Evolutionary conservation across 2,888 invertebrate species (phyloP), one percentile per base, ranked within the genome.

Genomic region (Apamea anceps): DNA sequence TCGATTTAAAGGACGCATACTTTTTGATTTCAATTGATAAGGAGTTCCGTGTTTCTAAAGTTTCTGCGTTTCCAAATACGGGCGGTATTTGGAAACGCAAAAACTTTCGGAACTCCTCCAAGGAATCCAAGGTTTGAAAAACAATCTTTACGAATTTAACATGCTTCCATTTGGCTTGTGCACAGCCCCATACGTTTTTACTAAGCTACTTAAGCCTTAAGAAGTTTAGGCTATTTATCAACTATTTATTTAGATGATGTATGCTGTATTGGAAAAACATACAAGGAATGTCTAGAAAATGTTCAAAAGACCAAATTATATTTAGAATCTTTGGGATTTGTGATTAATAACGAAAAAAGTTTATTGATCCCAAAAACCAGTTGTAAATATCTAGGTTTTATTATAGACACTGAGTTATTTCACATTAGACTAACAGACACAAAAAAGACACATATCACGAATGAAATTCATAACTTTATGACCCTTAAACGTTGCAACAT

Each of bases 161-260:
- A 45, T 72, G 2, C 72, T 72, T 48, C 28, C 45, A 18, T 72
- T 45, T 42, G 45, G 62, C 21, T 62, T 72, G 72, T 62, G 72
- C 54, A 71, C 54, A 32, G 37, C 71, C 6, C 25, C 71, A 13
- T 71, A 71, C 25, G 71, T 71, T 32, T 71, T 71, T 37, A 71
- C 71, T 3, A 71, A 71, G 1, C 71, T 42, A 1, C 51, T 32
- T 7, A 70, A 62, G 6, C 72, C 72, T 72, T n/a, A n/a, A n/a
- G n/a, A n/a, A n/a, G n/a, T n/a, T n/a, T n/a, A n/a, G n/a, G n/a
- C n/a, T n/a, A n/a, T n/a, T 62, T n/a, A n/a, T n/a, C n/a, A n/a
- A n/a, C n/a, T n/a, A n/a, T n/a, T n/a, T n/a, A n/a, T n/a, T n/a
- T n/a, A n/a, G n/a, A n/a, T n/a, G n/a, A n/a, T n/a, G n/a, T n/a